Conservation (phyloP, 1,140 invertebrate species). For the Euwallacea similis region DNA sequence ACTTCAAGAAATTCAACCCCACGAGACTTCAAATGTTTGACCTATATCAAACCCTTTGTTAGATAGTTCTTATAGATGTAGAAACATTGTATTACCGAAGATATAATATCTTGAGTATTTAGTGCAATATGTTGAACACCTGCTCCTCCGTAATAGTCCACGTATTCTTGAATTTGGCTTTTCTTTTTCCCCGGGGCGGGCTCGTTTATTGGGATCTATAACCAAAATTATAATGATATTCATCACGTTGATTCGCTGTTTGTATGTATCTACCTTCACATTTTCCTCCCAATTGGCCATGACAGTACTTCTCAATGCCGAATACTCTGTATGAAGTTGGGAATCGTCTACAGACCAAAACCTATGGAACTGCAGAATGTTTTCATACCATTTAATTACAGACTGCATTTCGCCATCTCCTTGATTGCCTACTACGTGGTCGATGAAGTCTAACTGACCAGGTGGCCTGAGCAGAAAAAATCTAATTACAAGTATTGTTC, state of each 20-base stretch:
- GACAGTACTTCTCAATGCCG: conserved; percentile 93
- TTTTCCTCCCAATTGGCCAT: conserved; percentile 98
- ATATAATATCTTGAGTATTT: conserved; percentile 91
- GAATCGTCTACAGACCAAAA: conserved; percentile 99
- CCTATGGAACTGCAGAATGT: conserved; percentile 90
- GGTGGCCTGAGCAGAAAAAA: conserved; percentile 63
- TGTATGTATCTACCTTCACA: conserved; percentile 69
- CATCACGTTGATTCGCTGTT: not conserved
- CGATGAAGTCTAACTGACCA: conserved; percentile 84
- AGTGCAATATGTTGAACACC: conserved; percentile 98
- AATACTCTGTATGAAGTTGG: conserved; percentile 95
- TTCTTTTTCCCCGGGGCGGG: conserved; percentile 94
- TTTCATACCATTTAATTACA: conserved; percentile 92
- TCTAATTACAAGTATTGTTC: not conserved
- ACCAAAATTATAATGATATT: not conserved
- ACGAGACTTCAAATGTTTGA: conserved; percentile 54
- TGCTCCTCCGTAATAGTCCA: conserved; percentile 96
- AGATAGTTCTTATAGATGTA: conserved; percentile 4
- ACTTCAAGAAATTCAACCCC: conserved; percentile 91
- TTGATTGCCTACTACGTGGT: conserved; percentile 98
- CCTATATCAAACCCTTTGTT: conserved; percentile 8
- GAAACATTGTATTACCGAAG: conserved; percentile 61
- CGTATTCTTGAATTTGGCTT: conserved; percentile 98
- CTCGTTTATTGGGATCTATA: conserved; percentile 94
- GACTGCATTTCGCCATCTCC: conserved; percentile 89